Evolutionary conservation across 1,140 invertebrate species (phyloP).

Genomic region (Drosophila carrolli): DNA sequence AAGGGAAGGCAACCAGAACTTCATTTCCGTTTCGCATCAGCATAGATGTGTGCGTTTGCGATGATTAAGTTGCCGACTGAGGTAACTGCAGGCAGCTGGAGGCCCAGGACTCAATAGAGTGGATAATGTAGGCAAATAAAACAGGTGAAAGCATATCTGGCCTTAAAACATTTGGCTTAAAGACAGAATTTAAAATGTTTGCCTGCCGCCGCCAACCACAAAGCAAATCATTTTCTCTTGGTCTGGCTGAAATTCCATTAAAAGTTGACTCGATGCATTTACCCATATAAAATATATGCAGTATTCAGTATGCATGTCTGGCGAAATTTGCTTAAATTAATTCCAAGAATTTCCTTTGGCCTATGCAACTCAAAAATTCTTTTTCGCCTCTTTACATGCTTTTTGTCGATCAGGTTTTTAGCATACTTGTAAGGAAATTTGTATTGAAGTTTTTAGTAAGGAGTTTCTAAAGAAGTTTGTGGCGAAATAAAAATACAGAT

Average conservation of each 20-base stretch:
- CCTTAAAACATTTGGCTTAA: slow-evolving; percentile 22
- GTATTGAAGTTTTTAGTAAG: slow-evolving; percentile 16
- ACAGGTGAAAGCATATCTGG: slow-evolving; percentile 64
- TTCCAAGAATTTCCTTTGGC: slow-evolving; percentile 39
- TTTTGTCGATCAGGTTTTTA: slow-evolving; percentile 29
- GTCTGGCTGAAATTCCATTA: slow-evolving; percentile 32
- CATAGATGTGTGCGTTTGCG: slow-evolving; percentile 9
- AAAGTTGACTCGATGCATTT: background rate
- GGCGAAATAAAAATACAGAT: background rate
- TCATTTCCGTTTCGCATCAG: slow-evolving; percentile 49
- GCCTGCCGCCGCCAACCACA: background rate
- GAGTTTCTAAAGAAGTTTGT: background rate
- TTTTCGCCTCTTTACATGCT: slow-evolving; percentile 13
- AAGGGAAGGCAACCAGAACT: slow-evolving; percentile 41
- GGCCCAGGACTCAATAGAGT: slow-evolving; percentile 67
- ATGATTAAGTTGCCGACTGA: slow-evolving; percentile 39
- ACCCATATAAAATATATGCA: slow-evolving; percentile 7
- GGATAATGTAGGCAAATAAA: slow-evolving; percentile 78
- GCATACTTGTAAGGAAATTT: slow-evolving; percentile 21
- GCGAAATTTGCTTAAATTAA: slow-evolving; percentile 46
- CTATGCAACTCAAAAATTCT: slow-evolving; percentile 6
- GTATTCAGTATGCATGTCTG: slow-evolving; percentile 17
- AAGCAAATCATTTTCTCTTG: slow-evolving; percentile 7
- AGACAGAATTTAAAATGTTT: slow-evolving; percentile 19
- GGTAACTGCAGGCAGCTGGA: slow-evolving; percentile 12